Percentiles rank a stretch among this genome's conserved stretches.
Evolutionary conservation across 2,113 vertebrate species (phyloP).

Genomic region (Apeltes quadracus): DNA sequence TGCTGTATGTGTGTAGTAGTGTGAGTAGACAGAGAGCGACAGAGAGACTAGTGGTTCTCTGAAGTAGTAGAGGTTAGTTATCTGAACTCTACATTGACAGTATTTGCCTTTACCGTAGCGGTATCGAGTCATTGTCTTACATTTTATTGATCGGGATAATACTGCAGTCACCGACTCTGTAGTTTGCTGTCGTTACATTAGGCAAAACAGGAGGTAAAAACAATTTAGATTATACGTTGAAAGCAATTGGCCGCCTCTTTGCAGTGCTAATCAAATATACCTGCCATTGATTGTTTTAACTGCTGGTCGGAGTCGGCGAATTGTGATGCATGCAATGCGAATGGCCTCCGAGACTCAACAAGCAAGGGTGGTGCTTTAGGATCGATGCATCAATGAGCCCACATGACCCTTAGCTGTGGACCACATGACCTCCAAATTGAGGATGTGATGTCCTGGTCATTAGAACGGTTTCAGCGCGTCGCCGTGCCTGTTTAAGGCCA

Average conservation of each 20-base stretch:
- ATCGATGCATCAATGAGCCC: slow-evolving; percentile 36
- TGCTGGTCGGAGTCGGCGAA: background rate
- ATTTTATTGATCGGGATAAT: slow-evolving; percentile 39
- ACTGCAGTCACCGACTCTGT: background rate
- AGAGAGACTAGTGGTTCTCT: background rate
- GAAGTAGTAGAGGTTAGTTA: background rate
- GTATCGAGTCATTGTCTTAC: slow-evolving; percentile 34
- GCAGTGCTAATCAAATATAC: slow-evolving; percentile 33
- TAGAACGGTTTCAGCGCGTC: slow-evolving; percentile 36
- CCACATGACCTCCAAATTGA: slow-evolving; percentile 19
- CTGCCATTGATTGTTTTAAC: slow-evolving; percentile 31
- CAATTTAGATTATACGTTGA: slow-evolving; percentile 11
- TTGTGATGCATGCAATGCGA: background rate
- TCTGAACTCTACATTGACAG: background rate
- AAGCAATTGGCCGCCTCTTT: slow-evolving; percentile 6
- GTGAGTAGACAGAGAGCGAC: background rate
- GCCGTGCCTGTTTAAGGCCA: slow-evolving; percentile 21
- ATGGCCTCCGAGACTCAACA: slow-evolving; percentile 4
- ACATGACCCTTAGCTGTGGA: slow-evolving; percentile 20
- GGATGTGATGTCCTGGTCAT: slow-evolving; percentile 21
- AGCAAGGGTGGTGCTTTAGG: slow-evolving; percentile 18
- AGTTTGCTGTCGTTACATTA: slow-evolving; percentile 6
- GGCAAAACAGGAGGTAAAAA: background rate
- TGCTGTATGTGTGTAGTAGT: background rate
- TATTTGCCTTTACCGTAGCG: slow-evolving; percentile 27